These are phyloP conservation scores for Neomonachus schauinslandi DNA, from an alignment of 2,113 vertebrate genomes.

Conservation along the genomic window DNA sequence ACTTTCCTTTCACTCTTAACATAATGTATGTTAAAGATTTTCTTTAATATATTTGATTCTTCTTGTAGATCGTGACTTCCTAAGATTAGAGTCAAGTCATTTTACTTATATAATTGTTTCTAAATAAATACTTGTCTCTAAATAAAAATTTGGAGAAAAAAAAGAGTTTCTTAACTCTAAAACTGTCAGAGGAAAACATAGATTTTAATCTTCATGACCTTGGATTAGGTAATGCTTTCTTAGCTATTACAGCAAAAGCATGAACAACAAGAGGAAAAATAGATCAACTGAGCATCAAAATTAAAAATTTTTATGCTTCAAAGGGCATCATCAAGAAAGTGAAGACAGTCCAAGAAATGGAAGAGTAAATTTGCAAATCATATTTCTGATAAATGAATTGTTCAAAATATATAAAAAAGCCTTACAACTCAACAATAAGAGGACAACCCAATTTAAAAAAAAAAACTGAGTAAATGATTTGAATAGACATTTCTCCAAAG, in stretches of 20 bases:
- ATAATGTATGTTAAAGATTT: background rate
- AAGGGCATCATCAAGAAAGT: background rate
- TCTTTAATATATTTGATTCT: background rate
- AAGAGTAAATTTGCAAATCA: background rate
- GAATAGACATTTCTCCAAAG: background rate
- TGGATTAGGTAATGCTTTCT: background rate
- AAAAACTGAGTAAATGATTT: too few relatives aligned
- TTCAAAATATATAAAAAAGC: background rate
- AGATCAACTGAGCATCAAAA: background rate
- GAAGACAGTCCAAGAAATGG: background rate
- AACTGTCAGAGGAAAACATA: background rate
- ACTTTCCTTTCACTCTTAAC: background rate
- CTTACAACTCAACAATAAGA: background rate
- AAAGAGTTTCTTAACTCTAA: background rate
- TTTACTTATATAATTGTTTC: background rate
- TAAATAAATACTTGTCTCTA: background rate
- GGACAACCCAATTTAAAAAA: background rate
- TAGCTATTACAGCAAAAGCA: background rate
- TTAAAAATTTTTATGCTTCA: background rate
- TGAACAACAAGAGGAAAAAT: background rate
- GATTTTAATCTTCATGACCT: background rate
- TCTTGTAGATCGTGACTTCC: background rate
- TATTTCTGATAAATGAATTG: background rate
- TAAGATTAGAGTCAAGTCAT: background rate
- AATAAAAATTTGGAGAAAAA: background rate